A percentile compares a stretch with the other conserved stretches of the same genome.
Conservation (phyloP, 2,113 vertebrate genomes). For the Calonectris borealis region DNA sequence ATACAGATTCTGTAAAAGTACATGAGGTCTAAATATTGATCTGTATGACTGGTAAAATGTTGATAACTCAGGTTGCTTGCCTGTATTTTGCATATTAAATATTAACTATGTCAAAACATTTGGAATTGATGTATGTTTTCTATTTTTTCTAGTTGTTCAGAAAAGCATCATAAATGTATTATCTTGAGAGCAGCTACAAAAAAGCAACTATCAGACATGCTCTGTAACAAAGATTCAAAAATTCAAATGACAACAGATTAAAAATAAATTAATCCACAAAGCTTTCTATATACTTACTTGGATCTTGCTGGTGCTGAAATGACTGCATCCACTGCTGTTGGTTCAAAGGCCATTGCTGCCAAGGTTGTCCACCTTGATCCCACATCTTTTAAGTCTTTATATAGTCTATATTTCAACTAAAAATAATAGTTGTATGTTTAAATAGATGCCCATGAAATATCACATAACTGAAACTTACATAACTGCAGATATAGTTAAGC, state of each 20-base stretch:
- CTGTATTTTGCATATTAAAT: neutral
- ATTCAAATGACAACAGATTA: neutral
- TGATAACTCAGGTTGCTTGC: neutral
- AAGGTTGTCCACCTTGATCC: slow-evolving; percentile 99
- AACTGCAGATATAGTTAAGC: slow-evolving; percentile 61
- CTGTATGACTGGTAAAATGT: neutral
- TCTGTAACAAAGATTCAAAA: neutral
- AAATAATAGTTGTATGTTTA: slow-evolving; percentile 70
- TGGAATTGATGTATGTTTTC: neutral
- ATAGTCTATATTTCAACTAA: slow-evolving; percentile 71
- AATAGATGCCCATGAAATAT: slow-evolving; percentile 57
- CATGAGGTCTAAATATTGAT: neutral
- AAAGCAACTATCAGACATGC: neutral
- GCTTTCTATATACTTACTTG: slow-evolving; percentile 81
- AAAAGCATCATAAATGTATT: neutral
- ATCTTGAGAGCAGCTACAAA: neutral
- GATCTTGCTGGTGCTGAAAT: slow-evolving; percentile 98
- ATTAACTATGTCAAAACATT: neutral
- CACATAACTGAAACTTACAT: slow-evolving; percentile 59
- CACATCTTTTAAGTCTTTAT: slow-evolving; percentile 86
- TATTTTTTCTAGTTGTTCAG: neutral
- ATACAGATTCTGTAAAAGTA: neutral
- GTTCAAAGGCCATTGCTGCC: slow-evolving; percentile 99
- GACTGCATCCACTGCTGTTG: slow-evolving; percentile 99
- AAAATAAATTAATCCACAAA: slow-evolving; percentile 7